These are phyloP conservation scores for Prosopocoilus inquinatus DNA, from an alignment of 2,888 invertebrate species.

Conservation along the genomic window DNA sequence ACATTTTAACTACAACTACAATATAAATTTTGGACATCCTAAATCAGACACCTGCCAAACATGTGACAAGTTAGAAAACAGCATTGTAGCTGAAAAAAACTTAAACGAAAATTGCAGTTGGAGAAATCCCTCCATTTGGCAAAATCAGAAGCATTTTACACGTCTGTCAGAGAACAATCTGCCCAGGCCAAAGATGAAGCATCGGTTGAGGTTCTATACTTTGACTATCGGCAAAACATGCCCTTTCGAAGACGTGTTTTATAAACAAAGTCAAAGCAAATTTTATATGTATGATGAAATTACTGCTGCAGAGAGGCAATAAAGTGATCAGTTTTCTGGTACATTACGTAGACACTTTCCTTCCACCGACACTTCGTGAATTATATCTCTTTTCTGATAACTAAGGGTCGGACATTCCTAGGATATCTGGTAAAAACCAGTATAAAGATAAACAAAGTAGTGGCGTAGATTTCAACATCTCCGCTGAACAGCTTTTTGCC, in stretches of 20 bases:
- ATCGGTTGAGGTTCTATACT: conserved; percentile 26
- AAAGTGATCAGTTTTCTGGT: no score
- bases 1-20: conserved; percentile 9
- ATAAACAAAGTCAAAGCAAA: conserved; percentile 17
- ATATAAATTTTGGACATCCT: conserved; percentile 19
- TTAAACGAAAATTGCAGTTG: conserved; percentile 16
- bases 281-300: conserved; percentile 26
- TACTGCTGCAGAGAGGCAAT: no score
- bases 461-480: no score
- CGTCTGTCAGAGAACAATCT: no score
- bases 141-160: no score
- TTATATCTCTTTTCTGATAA: conserved; percentile 22
- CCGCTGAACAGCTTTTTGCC: no score
- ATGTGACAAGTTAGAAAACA: conserved; percentile 22
- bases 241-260: conserved; percentile 23
- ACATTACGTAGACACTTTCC: background rate
- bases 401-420: no score
- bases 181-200: conserved; percentile 27
- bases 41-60: conserved; percentile 23
- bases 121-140: conserved; percentile 26
- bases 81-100: conserved; percentile 16
- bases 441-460: no score
- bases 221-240: conserved; percentile 31
- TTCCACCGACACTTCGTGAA: conserved; percentile 14
- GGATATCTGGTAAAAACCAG: no score